A percentile compares a stretch with the other conserved stretches of the same genome.
Evolutionary conservation across 1,140 invertebrate genomes (phyloP).

Genomic region (Psilanteris sp.): DNA sequence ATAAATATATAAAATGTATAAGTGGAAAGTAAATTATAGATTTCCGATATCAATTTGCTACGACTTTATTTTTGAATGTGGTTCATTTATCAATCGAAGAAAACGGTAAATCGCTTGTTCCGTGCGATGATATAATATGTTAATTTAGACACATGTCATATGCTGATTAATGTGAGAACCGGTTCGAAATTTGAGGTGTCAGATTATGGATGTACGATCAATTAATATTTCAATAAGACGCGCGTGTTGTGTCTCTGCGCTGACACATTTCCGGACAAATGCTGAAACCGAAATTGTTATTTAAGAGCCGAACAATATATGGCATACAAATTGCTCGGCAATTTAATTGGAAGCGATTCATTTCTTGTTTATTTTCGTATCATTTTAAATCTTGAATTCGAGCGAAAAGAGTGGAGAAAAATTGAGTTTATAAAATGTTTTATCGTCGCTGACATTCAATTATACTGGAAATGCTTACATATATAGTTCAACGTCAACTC

Average conservation of each 20-base stretch:
- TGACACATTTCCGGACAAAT: slow-evolving; percentile 16
- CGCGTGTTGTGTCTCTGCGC: slow-evolving; percentile 2
- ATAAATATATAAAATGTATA: too few relatives aligned
- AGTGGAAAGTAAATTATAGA: too few relatives aligned
- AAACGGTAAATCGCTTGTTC: too few relatives aligned
- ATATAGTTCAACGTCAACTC: slow-evolving; percentile 23
- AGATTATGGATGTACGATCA: not conserved
- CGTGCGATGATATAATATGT: slow-evolving; percentile 17
- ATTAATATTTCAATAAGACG: slow-evolving; percentile 32
- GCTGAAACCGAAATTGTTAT: not conserved
- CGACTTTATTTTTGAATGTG: too few relatives aligned
- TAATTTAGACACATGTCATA: slow-evolving; percentile 32
- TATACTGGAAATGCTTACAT: slow-evolving; percentile 7
- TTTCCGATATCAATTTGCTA: too few relatives aligned
- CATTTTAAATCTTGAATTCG: not conserved
- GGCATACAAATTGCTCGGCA: slow-evolving; percentile 3
- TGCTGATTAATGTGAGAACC: slow-evolving; percentile 18
- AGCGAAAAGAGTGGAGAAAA: not conserved
- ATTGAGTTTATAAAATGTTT: slow-evolving; percentile 19
- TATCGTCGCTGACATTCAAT: slow-evolving; percentile 33
- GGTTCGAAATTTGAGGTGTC: slow-evolving; percentile 3
- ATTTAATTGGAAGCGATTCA: slow-evolving; percentile 22
- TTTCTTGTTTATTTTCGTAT: not conserved
- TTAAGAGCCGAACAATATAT: too few relatives aligned
- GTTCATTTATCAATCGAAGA: too few relatives aligned